These are phyloP conservation scores for Seriola dumerili DNA, from an alignment of 2,113 vertebrate genomes.

Conservation along the genomic window DNA sequence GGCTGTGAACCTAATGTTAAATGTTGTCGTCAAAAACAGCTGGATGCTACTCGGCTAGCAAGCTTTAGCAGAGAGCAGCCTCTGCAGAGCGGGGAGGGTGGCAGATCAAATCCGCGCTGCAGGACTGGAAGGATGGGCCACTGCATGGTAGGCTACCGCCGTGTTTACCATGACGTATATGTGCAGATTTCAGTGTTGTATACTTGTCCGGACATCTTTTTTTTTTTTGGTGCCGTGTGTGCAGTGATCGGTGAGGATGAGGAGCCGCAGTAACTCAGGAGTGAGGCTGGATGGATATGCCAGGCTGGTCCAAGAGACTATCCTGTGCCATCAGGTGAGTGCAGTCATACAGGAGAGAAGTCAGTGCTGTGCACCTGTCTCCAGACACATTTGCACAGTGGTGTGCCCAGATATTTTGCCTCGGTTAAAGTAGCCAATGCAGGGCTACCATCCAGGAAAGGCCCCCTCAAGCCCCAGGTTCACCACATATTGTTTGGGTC, in stretches of 20 bases:
- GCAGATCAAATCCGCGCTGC: constrained; percentile 5
- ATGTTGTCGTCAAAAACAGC: constrained; percentile 14
- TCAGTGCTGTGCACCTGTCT: not conserved
- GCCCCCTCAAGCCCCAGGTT: no score
- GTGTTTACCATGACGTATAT: not conserved
- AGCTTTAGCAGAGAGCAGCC: constrained; percentile 36
- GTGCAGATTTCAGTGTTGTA: not conserved
- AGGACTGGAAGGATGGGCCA: constrained; percentile 20
- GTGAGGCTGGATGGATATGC: constrained; percentile 94
- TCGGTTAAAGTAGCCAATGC: not conserved
- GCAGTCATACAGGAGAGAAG: not conserved
- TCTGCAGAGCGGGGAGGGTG: constrained; percentile 16
- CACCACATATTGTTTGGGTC: no score
- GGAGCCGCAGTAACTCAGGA: constrained; percentile 97
- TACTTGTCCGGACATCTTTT: not conserved
- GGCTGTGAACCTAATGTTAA: not conserved
- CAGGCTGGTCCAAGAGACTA: constrained; percentile 93
- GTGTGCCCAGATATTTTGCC: no score
- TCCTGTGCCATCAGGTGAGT: constrained; percentile 93
- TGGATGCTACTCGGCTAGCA: constrained; percentile 58
- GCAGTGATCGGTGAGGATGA: constrained; percentile 83
- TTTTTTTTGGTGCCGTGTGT: constrained; percentile 17
- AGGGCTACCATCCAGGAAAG: not conserved
- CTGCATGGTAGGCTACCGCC: not conserved
- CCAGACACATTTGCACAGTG: not conserved